Evolutionary conservation across 2,888 invertebrate genomes (phyloP), one percentile per base, ranked within the genome.

Genomic region (Tubulanus polymorphus): DNA sequence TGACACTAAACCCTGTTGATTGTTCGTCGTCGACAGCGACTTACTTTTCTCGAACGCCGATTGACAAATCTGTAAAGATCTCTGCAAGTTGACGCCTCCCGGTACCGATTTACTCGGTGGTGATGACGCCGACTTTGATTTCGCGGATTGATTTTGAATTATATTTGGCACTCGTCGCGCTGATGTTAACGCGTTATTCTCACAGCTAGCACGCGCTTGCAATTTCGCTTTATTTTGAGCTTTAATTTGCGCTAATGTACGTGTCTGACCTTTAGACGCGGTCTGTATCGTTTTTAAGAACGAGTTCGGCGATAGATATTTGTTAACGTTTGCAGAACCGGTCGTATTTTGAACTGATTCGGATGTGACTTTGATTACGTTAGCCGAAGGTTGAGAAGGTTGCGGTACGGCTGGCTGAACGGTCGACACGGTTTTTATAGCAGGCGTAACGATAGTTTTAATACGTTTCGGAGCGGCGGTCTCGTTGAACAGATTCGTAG

Each of bases 31-130:
- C 20, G 55, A 27, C 59, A 63, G 47, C 60, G 55, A n/a, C n/a
- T n/a, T 91, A 74, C 92, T 93, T 79, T 91, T 93, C 80, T 93
- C 92, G 63, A 95, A 91, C n/a, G 85, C 83, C 48, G 83, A 84
- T 78, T 85, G 81, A 66, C 81, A 81, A 69, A 95, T 95, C 81
- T 94, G 93, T 79, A 93, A 92, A 75, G 94, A 94, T 55, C 95
- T 85, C 76, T 94, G 93, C 53, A 94, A 81, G 80, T 95, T 94
- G 32, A 94, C 91, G 48, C 68, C 67, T 48, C 23, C 61, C 56
- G 53, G 61, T 59, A 20, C 60, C 25, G 45, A 26, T 23, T 26
- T 37, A 37, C 23, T 41, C 8, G n/a, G 37, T 6, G 12, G 25
- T 62, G 6, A 53, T 52, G n/a, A 49, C 37, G 25, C 59, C 53